A percentile compares a stretch with the other conserved stretches of the same genome.
These are phyloP conservation scores for Taurulus bubalis DNA, from an alignment of 2,113 vertebrate species.

Conservation along the genomic window DNA sequence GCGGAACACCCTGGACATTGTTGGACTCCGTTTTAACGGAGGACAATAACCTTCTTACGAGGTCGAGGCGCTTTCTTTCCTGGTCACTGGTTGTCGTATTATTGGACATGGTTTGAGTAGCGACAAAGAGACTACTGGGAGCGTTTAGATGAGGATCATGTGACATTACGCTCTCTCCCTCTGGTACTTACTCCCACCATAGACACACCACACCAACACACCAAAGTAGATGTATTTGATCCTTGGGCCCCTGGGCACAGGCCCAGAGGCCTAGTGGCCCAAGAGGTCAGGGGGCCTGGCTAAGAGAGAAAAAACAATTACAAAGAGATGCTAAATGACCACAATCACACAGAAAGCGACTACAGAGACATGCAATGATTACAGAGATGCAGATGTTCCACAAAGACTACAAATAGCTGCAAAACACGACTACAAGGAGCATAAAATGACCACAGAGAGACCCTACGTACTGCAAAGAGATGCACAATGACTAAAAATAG, in stretches of 20 bases:
- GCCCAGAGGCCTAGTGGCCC: not conserved
- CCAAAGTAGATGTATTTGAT: not conserved
- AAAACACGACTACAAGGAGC: not conserved
- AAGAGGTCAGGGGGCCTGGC: not conserved
- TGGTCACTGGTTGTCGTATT: not conserved
- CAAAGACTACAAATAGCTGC: not conserved
- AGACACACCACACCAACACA: not conserved
- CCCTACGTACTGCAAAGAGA: not conserved
- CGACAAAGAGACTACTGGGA: not conserved
- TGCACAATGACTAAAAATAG: not conserved
- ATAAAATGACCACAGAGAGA: not conserved
- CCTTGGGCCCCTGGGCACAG: no score
- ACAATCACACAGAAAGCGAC: not conserved
- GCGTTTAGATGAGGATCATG: not conserved
- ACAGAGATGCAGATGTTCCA: not conserved
- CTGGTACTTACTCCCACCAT: not conserved
- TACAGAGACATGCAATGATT: not conserved
- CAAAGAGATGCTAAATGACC: not conserved
- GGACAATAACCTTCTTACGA: slow-evolving; percentile 43
- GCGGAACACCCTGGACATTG: slow-evolving; percentile 3
- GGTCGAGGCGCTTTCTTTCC: not conserved
- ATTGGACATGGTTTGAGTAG: not conserved
- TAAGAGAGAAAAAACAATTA: not conserved
- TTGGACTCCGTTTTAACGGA: slow-evolving; percentile 2
- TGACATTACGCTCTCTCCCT: not conserved